Conservation (phyloP, 1,140 invertebrate species). For the Lepidotrigona ventralis region DNA sequence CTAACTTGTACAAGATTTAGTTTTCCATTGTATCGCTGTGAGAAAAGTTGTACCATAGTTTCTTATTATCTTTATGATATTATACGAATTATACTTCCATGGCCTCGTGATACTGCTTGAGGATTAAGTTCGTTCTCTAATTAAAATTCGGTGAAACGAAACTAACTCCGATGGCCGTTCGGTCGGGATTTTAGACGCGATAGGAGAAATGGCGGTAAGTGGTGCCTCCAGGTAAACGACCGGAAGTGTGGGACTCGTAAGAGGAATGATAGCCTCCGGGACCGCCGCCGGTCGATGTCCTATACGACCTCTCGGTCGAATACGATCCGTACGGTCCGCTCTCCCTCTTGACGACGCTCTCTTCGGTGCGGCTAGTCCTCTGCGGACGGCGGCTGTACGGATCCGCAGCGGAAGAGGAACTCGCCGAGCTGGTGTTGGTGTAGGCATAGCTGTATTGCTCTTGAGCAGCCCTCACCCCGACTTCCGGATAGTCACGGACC, state of each 20-base stretch:
- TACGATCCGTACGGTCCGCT: conserved; percentile 84
- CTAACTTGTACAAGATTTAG: too few relatives aligned
- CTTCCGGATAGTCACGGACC: conserved; percentile 87
- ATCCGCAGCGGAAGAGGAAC: conserved; percentile 79
- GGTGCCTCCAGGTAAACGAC: conserved; percentile 89
- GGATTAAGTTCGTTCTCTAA: neutral
- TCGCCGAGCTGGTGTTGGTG: conserved; percentile 81
- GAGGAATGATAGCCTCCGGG: conserved; percentile 88
- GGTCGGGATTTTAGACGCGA: conserved; percentile 84
- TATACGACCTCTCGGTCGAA: conserved; percentile 86
- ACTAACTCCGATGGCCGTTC: conserved; percentile 23
- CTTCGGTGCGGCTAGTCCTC: conserved; percentile 82
- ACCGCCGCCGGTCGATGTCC: conserved; percentile 83
- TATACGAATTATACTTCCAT: too few relatives aligned
- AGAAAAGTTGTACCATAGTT: too few relatives aligned
- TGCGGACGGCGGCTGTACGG: conserved; percentile 81
- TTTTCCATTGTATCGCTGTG: too few relatives aligned
- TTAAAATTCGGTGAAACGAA: conserved; percentile 31
- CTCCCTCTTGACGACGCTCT: conserved; percentile 85
- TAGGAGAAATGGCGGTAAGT: conserved; percentile 91
- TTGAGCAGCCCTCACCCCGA: conserved; percentile 85
- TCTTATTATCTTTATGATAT: too few relatives aligned
- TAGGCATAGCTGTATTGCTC: conserved; percentile 92
- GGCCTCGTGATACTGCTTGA: too few relatives aligned
- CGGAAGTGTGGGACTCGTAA: conserved; percentile 87